Percentiles rank a stretch among this genome's conserved stretches.
Evolutionary conservation across 2,113 vertebrate species (phyloP).

Genomic region (Poecile atricapillus): DNA sequence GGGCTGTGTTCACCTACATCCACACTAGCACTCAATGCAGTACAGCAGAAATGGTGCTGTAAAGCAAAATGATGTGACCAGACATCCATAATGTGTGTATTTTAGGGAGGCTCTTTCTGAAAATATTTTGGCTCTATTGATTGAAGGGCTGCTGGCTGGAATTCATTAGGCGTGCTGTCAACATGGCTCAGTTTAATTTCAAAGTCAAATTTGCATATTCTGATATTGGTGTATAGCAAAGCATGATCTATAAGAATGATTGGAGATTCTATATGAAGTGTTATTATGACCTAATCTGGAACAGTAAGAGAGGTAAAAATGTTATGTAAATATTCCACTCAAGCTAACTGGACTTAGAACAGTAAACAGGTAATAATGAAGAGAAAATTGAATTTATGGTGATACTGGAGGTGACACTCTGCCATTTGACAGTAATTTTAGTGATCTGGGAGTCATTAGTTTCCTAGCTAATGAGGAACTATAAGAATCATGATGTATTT

Average conservation of each 20-base stretch:
- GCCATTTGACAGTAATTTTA: not conserved
- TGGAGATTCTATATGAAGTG: not conserved
- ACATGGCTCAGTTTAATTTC: not conserved
- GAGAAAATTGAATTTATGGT: not conserved
- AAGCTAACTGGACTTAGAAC: not conserved
- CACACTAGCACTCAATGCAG: not conserved
- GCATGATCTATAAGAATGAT: not conserved
- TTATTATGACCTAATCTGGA: not conserved
- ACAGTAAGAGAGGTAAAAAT: not conserved
- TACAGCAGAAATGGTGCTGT: not conserved
- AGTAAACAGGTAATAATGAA: not conserved
- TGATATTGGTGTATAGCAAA: not conserved
- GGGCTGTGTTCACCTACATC: not conserved
- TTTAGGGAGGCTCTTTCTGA: not conserved
- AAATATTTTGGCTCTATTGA: not conserved
- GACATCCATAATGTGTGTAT: not conserved
- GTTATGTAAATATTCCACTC: not conserved
- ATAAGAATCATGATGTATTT: not conserved
- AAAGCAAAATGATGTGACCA: not conserved
- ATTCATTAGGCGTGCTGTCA: accelerated
- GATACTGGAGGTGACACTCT: not conserved
- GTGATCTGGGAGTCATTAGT: not conserved
- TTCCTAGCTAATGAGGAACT: not conserved
- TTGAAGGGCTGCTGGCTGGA: not conserved
- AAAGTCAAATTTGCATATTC: not conserved